A percentile compares a stretch with the other conserved stretches of the same genome.
phyloP scores from a whole-genome alignment of 2,113 vertebrate genomes.

The Nansenia antarctica region DNA sequence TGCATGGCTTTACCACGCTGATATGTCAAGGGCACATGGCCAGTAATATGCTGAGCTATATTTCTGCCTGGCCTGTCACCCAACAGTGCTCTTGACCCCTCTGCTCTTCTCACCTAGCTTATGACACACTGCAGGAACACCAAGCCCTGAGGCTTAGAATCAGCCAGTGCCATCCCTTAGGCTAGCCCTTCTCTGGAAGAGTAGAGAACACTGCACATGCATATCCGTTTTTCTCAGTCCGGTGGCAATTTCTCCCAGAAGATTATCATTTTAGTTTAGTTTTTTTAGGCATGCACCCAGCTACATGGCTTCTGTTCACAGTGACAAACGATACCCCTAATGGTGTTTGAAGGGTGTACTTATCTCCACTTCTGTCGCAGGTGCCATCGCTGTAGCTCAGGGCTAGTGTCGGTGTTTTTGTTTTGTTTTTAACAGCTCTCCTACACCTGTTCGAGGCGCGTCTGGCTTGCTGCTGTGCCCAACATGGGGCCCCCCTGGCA shows the following conservation, averaged over 20 bases:
- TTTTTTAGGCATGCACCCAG: too few relatives aligned
- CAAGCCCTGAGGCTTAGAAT: neutral
- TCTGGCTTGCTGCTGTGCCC: neutral
- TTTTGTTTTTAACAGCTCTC: constrained; percentile 1
- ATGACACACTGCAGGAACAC: constrained; percentile 4
- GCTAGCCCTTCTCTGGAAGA: too few relatives aligned
- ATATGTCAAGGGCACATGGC: too few relatives aligned
- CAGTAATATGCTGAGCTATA: too few relatives aligned
- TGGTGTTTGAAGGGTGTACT: neutral
- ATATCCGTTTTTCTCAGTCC: too few relatives aligned
- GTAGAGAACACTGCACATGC: too few relatives aligned
- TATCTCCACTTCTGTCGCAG: neutral
- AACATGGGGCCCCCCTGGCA: neutral
- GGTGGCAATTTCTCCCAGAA: too few relatives aligned
- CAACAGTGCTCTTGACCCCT: neutral
- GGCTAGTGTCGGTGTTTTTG: neutral
- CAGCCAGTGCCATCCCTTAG: too few relatives aligned
- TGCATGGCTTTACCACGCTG: too few relatives aligned
- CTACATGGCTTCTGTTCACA: neutral
- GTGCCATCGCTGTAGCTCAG: neutral
- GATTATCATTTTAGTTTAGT: too few relatives aligned
- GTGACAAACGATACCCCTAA: neutral
- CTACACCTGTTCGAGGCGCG: neutral
- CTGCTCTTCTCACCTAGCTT: neutral
- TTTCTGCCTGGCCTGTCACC: neutral